phyloP scores from a whole-genome alignment of 2,888 invertebrate species.

The Bursaphelenchus okinawaensis region DNA sequence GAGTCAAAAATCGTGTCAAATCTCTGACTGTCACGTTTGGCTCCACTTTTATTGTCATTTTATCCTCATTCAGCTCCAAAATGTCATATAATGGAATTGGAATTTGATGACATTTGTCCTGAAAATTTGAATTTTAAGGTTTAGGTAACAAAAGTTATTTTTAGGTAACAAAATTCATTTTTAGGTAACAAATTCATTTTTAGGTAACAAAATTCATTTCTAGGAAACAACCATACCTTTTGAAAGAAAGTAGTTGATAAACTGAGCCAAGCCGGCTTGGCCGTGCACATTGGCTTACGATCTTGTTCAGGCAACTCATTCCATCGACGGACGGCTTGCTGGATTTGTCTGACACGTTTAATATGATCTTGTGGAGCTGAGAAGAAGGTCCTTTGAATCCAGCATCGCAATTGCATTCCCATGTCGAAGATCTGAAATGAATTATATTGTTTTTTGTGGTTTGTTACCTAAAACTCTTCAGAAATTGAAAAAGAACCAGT shows the following conservation, averaged over 20 bases:
- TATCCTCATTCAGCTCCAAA: constrained; percentile 64
- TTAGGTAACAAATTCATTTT: neutral
- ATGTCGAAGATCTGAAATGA: constrained; percentile 44
- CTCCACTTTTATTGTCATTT: constrained; percentile 66
- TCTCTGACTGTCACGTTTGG: constrained; percentile 69
- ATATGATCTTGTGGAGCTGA: constrained; percentile 23
- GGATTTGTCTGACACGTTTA: constrained; percentile 51
- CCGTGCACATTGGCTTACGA: constrained; percentile 66
- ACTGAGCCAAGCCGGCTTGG: constrained; percentile 70
- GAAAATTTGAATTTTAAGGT: constrained; percentile 6
- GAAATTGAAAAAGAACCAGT: too few species aligned
- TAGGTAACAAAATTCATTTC: neutral
- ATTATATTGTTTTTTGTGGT: too few species aligned
- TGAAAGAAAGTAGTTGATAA: constrained; percentile 68
- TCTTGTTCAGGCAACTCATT: constrained; percentile 58
- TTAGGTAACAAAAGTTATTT: neutral
- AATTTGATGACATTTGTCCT: constrained; percentile 65
- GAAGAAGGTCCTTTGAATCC: constrained; percentile 36
- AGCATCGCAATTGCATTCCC: constrained; percentile 37
- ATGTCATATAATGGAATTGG: constrained; percentile 67
- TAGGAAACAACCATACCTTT: constrained; percentile 59
- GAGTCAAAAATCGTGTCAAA: constrained; percentile 66
- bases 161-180: neutral
- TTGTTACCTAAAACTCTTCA: too few species aligned
- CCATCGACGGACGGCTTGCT: constrained; percentile 56